Conservation (phyloP, 2,113 vertebrate genomes). For the Pitta sordida region DNA sequence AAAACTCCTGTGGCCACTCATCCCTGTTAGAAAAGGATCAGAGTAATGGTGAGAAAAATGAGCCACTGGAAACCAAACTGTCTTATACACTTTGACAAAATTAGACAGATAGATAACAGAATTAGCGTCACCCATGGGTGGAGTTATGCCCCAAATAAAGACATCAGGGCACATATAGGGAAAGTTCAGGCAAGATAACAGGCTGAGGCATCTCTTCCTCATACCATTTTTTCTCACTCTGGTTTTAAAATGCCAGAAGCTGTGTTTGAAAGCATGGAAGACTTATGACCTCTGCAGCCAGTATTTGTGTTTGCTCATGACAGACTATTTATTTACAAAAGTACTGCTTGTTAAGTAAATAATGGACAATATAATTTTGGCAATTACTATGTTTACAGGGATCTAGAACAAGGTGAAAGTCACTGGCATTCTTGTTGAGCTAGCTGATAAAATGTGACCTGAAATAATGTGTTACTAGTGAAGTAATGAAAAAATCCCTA, state of each 20-base stretch:
- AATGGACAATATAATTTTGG: conserved; percentile 6
- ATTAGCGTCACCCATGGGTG: rapidly evolving
- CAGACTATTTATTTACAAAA: background rate
- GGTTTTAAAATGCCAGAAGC: background rate
- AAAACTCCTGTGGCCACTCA: background rate
- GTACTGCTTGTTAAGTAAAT: background rate
- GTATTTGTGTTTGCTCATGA: background rate
- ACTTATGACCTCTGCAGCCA: background rate
- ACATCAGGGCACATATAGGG: background rate
- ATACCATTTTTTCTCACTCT: background rate
- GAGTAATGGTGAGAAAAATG: background rate
- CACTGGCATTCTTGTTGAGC: conserved; percentile 21
- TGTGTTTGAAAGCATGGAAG: background rate
- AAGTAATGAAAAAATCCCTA: conserved; percentile 52
- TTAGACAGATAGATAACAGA: background rate
- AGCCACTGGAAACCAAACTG: background rate
- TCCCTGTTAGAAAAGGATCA: background rate
- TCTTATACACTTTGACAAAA: background rate
- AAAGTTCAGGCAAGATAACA: background rate
- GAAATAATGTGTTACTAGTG: conserved; percentile 39
- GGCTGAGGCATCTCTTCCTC: background rate
- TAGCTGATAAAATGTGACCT: conserved; percentile 43
- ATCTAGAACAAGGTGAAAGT: conserved; percentile 51
- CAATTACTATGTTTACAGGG: conserved; percentile 40
- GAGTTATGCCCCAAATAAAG: background rate